These are phyloP conservation scores for Hypotaenidia philippensis DNA, from an alignment of 2,797 vertebrate species.

Conservation along the genomic window DNA sequence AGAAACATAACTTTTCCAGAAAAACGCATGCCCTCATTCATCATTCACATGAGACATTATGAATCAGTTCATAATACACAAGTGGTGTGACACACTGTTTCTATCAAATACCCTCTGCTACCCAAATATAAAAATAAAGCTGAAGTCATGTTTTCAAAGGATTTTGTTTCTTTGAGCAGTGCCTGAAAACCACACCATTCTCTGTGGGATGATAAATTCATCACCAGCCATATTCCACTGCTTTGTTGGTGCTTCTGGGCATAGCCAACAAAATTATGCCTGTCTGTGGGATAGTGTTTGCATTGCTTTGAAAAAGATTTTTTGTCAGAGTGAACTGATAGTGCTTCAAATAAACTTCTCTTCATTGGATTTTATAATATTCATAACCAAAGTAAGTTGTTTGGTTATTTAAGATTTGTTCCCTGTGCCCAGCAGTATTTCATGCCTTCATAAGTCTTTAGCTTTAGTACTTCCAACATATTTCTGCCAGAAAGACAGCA, in stretches of 20 bases:
- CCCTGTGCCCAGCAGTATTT: neutral
- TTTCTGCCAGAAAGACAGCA: neutral
- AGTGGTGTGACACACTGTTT: neutral
- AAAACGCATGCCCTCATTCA: neutral
- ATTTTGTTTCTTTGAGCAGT: neutral
- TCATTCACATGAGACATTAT: neutral
- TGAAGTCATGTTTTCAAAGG: neutral
- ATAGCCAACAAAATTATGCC: neutral
- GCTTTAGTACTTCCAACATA: neutral
- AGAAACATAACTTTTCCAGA: neutral
- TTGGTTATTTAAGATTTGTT: neutral
- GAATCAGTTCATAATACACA: neutral
- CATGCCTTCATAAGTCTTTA: accelerated
- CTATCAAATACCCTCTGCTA: neutral
- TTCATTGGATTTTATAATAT: neutral
- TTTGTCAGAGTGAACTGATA: neutral
- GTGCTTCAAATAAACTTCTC: neutral
- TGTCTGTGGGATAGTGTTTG: neutral
- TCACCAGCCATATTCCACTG: neutral
- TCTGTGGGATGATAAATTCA: neutral
- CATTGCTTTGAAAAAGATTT: neutral
- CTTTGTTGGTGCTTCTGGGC: neutral
- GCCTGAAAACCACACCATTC: neutral
- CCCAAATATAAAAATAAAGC: neutral
- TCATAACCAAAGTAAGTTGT: neutral